Base-by-base conservation (phyloP, 2,113 vertebrate genomes). In the Paracyprichromis sp. region DNA sequence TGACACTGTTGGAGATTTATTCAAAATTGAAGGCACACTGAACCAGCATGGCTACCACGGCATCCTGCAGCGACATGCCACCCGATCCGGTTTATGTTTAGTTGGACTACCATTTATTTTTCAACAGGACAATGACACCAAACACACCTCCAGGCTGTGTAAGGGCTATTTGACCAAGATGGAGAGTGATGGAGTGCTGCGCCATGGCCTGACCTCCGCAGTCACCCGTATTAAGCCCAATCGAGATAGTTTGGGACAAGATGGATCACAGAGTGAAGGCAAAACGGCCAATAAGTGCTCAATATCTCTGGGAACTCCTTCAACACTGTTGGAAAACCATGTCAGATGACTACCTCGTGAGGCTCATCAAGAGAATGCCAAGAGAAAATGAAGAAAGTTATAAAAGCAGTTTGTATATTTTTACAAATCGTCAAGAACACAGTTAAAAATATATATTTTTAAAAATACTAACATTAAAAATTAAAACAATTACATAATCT, bases 21-120 rank as follows among this genome's bases (percentile, higher is more conserved):
- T 66, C 61, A 36, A 66, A 66, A 66, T 2, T 66, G 6, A 66
- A 66, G 10, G 10, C 31, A 66, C 31, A 38, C 54, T 57, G 3
- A 57, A 57, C 21, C 54, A 26, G 0, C 61, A 66, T n/a, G 61
- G 17, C 61, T 66, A 38, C 31, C 61, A 66, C 1, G 0, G 31
- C 17, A 38, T 38, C 61, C 61, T 66, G 17, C 61, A 66, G 17
- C 2, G 1, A 66, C 61, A 66, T 36, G 59, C 0, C 9, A 63
- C 17, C 59, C 6, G 0, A 63, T 36, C 4, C 9, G 0, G 9
- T 36, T 63, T 63, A n/a, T n/a, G 31, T 63, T 63, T 63, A 36
- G 31, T 63, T 63, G 59, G 17, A 36, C 29, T 11, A 34, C 2
- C 59, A 36, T 63, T 63, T 63, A 11, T 63, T 63, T 36, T 19